Percentiles rank a stretch among this genome's conserved stretches.
Evolutionary conservation across 2,113 vertebrate species (phyloP).

Genomic region (Lepus europaeus): DNA sequence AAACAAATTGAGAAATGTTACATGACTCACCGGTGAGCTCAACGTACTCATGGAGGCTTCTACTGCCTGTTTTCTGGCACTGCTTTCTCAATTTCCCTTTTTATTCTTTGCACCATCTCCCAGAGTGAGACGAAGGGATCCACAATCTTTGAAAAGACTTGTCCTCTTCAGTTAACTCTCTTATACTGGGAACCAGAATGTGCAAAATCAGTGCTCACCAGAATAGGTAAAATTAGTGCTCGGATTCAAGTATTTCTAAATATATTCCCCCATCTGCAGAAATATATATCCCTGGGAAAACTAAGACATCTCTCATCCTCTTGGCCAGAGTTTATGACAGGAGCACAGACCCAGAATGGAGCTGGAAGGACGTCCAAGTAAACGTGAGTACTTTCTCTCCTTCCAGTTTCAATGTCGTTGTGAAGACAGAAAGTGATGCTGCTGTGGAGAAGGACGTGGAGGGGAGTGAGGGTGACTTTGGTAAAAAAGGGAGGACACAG

Average conservation of each 20-base stretch:
- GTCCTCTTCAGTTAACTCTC: constrained; percentile 15
- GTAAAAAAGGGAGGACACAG: background rate
- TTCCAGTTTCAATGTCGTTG: constrained; percentile 33
- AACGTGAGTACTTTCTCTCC: constrained; percentile 60
- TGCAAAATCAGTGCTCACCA: background rate
- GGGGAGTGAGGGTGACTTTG: background rate
- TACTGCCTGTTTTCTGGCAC: background rate
- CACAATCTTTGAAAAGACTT: constrained; percentile 42
- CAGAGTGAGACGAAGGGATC: constrained; percentile 45
- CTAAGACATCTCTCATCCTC: background rate
- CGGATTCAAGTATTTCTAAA: constrained; percentile 40
- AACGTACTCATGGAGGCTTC: background rate
- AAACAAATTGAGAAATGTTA: constrained; percentile 45
- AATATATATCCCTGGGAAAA: background rate
- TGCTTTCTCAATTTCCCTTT: constrained; percentile 74
- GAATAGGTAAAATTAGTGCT: background rate
- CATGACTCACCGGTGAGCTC: background rate
- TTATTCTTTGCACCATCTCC: constrained; percentile 10
- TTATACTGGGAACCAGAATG: background rate
- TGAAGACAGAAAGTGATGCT: background rate
- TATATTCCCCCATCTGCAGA: background rate
- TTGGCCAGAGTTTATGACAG: background rate
- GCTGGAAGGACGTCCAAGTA: constrained; percentile 14
- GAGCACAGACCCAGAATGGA: constrained; percentile 16
- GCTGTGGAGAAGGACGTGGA: background rate